Conservation (phyloP, 2,113 vertebrate genomes). For the Trogon surrucura region DNA sequence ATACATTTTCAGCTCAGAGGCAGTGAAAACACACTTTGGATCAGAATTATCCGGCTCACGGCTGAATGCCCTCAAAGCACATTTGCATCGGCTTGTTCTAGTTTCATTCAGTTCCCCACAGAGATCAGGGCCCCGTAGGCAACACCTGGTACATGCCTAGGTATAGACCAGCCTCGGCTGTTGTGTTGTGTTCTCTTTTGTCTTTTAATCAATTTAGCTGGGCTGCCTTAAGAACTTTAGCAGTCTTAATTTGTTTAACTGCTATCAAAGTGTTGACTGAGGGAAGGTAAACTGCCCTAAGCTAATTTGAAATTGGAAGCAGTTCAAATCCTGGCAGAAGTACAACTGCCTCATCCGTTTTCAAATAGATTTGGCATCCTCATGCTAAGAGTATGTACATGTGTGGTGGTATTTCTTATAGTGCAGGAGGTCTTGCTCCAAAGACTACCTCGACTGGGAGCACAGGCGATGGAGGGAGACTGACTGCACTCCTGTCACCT, state of each 20-base stretch:
- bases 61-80: not conserved
- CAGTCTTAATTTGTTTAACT: not conserved
- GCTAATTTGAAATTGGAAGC: not conserved
- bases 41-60: not conserved
- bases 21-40: not conserved
- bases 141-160: not conserved
- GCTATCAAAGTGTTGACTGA: not conserved
- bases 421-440: not conserved
- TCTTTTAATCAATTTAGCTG: not conserved
- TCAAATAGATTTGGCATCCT: not conserved
- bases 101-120: not conserved
- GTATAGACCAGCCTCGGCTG: not conserved
- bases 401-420: not conserved
- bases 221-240: not conserved
- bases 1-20: not conserved
- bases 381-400: accelerated
- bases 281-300: not conserved
- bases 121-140: not conserved
- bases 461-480: not conserved
- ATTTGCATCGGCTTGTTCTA: not conserved
- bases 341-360: not conserved
- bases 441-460: not conserved
- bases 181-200: not conserved
- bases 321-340: not conserved
- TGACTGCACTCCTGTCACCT: not conserved